phyloP scores from a whole-genome alignment of 1,140 invertebrate species.

The Gonatopus flavifemur region DNA sequence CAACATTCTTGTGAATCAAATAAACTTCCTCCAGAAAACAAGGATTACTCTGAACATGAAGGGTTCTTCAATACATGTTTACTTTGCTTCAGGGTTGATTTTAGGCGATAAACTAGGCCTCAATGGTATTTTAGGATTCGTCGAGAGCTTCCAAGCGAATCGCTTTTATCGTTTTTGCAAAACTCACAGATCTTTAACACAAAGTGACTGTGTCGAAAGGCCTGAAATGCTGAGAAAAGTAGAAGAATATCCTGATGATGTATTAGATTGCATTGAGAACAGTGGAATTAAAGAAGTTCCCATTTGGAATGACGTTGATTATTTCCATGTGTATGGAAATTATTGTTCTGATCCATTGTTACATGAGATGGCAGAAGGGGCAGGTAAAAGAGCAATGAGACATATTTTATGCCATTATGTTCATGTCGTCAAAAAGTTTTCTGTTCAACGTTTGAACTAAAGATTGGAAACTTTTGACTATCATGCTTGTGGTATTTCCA shows the following conservation, averaged over 20 bases:
- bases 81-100: conserved; percentile 10
- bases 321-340: background rate
- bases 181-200: no score
- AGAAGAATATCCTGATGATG: no score
- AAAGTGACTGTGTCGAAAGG: no score
- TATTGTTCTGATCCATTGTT: background rate
- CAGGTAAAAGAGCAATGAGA: no score
- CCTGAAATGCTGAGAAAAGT: no score
- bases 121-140: conserved; percentile 1
- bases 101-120: conserved; percentile 18
- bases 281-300: background rate
- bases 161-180: conserved; percentile 10
- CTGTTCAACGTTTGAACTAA: no score
- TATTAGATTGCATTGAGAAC: no score
- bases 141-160: background rate
- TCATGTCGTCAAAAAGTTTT: no score
- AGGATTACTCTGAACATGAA: conserved; percentile 4
- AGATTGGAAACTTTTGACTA: no score
- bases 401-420: no score
- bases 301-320: background rate
- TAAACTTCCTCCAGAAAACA: conserved; percentile 6
- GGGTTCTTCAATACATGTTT: background rate
- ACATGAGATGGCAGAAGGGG: conserved; percentile 1
- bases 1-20: conserved; percentile 11
- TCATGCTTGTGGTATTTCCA: conserved; percentile 4